Evolutionary conservation across 2,888 invertebrate genomes (phyloP).

Genomic region (Scelioninae gen. 1): DNA sequence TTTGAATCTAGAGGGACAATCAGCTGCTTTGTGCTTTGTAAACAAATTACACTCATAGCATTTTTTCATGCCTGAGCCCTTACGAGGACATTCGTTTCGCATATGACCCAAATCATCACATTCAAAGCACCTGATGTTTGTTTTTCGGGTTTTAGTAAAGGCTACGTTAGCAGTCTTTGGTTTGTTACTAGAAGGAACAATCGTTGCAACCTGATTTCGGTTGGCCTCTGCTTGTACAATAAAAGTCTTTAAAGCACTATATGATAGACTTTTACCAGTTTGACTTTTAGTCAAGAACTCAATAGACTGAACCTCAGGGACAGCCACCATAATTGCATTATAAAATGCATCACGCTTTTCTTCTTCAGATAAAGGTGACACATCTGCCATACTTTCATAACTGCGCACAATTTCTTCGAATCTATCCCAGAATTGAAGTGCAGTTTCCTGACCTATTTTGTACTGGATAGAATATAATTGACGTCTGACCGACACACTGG

Average conservation of each 20-base stretch:
- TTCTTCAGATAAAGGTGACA: not conserved
- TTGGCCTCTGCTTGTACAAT: not conserved
- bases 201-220: no score
- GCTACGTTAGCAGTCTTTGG: no score
- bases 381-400: conserved; percentile 1
- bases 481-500: conserved; percentile 56
- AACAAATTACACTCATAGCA: no score
- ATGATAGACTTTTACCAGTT: not conserved
- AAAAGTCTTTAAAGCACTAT: not conserved
- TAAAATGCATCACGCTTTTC: conserved; percentile 9
- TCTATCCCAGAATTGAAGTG: conserved; percentile 59
- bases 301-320: not conserved
- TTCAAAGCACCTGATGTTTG: not conserved
- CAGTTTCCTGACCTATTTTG: conserved; percentile 54
- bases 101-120: conserved; percentile 17
- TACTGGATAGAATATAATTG: conserved; percentile 61
- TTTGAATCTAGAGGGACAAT: no score
- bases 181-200: no score
- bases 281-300: not conserved
- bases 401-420: conserved; percentile 55
- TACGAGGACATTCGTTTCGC: conserved; percentile 30
- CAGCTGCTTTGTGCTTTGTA: no score
- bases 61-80: conserved; percentile 9
- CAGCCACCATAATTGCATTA: not conserved
- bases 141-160: no score